These are phyloP conservation scores for Temnothorax nylanderi DNA, from an alignment of 1,140 invertebrate species.

Conservation along the genomic window DNA sequence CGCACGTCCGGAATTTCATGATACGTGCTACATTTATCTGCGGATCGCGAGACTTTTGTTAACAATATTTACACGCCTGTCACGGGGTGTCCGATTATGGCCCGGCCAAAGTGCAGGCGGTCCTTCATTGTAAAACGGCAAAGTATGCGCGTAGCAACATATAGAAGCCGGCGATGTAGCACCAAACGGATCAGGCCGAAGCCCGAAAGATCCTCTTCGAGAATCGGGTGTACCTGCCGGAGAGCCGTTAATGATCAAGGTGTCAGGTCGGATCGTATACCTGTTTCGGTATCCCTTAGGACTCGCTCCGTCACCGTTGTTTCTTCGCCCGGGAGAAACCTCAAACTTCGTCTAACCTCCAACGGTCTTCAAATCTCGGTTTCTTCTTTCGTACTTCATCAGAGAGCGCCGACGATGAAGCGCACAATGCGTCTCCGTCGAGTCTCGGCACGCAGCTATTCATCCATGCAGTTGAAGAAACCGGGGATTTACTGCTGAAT, in stretches of 20 bases:
- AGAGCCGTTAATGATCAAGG: constrained; percentile 41
- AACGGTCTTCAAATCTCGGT: background rate
- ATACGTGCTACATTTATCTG: background rate
- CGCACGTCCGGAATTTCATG: background rate
- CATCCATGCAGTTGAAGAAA: background rate
- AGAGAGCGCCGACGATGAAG: background rate
- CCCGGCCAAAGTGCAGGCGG: background rate
- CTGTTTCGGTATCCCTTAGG: constrained; percentile 4
- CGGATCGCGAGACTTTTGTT: background rate
- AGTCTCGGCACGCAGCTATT: background rate
- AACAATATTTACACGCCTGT: constrained; percentile 11
- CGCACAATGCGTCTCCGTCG: background rate
- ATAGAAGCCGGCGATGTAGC: background rate
- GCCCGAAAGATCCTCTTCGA: constrained; percentile 11
- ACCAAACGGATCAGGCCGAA: background rate
- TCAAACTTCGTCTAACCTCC: background rate
- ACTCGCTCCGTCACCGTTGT: constrained; percentile 25
- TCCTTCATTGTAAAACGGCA: background rate
- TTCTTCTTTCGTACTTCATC: constrained; percentile 4
- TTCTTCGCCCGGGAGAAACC: constrained; percentile 14
- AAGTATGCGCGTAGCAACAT: constrained; percentile 5
- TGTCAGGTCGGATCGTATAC: constrained; percentile 22
- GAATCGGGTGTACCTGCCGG: constrained; percentile 36
- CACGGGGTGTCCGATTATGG: constrained; percentile 12
- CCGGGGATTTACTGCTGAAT: constrained; percentile 22